A percentile compares a stretch with the other conserved stretches of the same genome.
These are phyloP conservation scores for Melanotaenia parkinsoni DNA, from an alignment of 2,797 vertebrate species.

Conservation along the genomic window DNA sequence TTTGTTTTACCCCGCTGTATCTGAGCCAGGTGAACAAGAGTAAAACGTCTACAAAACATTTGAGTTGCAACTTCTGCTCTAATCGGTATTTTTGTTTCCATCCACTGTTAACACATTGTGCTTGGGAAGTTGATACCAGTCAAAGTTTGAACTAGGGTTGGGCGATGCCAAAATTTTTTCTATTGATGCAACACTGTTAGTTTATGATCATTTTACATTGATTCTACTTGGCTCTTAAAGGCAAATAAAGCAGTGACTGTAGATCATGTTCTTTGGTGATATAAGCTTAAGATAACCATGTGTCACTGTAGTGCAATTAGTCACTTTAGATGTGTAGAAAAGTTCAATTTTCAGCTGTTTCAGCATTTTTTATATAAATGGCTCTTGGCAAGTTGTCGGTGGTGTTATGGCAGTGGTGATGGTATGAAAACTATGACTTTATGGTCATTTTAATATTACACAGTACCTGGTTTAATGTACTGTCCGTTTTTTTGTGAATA, in stretches of 20 bases:
- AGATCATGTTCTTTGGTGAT: too few species aligned
- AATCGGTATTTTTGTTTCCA: not conserved
- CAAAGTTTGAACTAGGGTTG: too few species aligned
- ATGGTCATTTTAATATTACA: not conserved
- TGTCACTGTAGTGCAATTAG: not conserved
- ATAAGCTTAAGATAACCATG: not conserved
- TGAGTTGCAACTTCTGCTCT: not conserved
- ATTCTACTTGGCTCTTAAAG: too few species aligned
- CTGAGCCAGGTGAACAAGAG: not conserved
- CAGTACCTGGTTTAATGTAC: too few species aligned
- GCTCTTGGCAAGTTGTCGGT: not conserved
- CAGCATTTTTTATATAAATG: not conserved
- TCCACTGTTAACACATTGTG: too few species aligned
- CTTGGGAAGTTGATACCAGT: too few species aligned
- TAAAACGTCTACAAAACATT: too few species aligned
- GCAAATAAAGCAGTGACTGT: too few species aligned
- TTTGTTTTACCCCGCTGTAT: not conserved
- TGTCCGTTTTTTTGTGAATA: too few species aligned
- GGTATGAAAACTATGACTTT: not conserved
- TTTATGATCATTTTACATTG: too few species aligned
- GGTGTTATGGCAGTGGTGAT: not conserved
- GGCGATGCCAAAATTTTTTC: too few species aligned
- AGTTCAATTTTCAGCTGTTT: not conserved
- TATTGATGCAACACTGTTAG: too few species aligned
- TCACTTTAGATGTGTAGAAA: not conserved